Base-by-base conservation (phyloP, 64 coral and sea anemone genomes). In the Dendronephthya gigantea region DNA sequence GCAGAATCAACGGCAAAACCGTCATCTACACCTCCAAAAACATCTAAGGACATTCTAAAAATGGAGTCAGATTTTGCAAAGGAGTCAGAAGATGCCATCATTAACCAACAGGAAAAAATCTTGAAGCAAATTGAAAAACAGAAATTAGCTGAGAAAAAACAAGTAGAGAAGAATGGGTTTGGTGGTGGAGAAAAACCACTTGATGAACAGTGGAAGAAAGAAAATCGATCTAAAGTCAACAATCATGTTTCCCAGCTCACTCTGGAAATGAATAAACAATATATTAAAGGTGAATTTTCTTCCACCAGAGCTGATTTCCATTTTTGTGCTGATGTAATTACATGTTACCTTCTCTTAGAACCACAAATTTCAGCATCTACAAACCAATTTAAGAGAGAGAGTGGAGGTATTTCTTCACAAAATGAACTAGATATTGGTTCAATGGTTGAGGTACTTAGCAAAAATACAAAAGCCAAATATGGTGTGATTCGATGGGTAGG, bases 401-500 rank as follows among this genome's bases (percentile, higher is more conserved):
- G 2, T 2, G 58, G 2, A 30, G 14, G 22, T 30, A 66, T 66
- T 6, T 45, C 41, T 45, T 45, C 41, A 45, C 4, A 62, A 62
- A 62, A 62, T 27, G 32, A 79, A 1, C 22, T 79, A 29, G 95
- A 93, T 28, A 84, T 98, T 58, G 95, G 95, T 2, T 90, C 87
- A 0, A 91, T 98, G 95, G 95, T 89, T 15, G 92, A 98, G 85
- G 90, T 98, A 33, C 62, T 90, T 31, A 86, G 88, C 39, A 30
- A 83, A 22, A 50, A 83, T 22, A 29, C 52, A 13, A 25, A 43
- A 37, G 84, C 89, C 5, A 75, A 55, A 35, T 98, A 88, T 90
- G 95, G 95, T 68, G 92, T 98, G 9, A 98, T 98, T 59, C 84
- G 72, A 11, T 98, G 95, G 95, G 88, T 93, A 55, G 95, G 95